Evolutionary conservation across 2,113 vertebrate genomes (phyloP), one percentile per base, ranked within the genome.

Genomic region (Pseudopipra pipra): DNA sequence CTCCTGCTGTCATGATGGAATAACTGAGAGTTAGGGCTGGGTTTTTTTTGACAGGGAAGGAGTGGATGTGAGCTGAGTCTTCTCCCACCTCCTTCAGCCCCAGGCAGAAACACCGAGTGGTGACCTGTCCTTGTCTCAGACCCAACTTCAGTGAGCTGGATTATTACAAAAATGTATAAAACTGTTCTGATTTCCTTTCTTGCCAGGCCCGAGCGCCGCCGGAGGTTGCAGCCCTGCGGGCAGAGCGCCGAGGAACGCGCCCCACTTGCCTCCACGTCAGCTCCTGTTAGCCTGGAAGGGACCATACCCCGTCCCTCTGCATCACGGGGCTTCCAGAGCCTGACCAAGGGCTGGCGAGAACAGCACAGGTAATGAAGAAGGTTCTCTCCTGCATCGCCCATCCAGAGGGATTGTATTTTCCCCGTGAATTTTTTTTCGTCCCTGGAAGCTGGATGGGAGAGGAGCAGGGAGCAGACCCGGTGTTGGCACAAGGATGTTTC

Each of bases 181-280:
- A 17, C 4, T 0, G 0, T 76, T 86, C 47, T 9, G 12, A 52
- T 89, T 75, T n/a, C 43, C 13, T 14, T 58, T 47, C 44, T 37
- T 18, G 51, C 6, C 0, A 3, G 37, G 71, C 33, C 65, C 3
- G 1, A 65, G 76, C 0, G 0, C 47, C 33, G 49, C 58, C 12
- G 0, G 12, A 52, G 78, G 70, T 3, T 6, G n/a, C 74, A 56
- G 78, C 30, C 74, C 33, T 31, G 12, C 2, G 0, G 18, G 79
- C 59, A 1, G 49, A 47, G 63, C 11, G 58, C 76, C 0, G 16
- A 47, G 35, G 72, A 84, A 41, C 30, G 7, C 1, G 7, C 37
- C 73, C 73, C 1, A 2, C 41, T 24, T 2, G 13, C 23, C 58
- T 33, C 82, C 1, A 11, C 2, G 43, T 85, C 86, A 71, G 61